Evolutionary conservation across 64 coral and sea anemone species (phyloP).

Genomic region (Montipora sp.): DNA sequence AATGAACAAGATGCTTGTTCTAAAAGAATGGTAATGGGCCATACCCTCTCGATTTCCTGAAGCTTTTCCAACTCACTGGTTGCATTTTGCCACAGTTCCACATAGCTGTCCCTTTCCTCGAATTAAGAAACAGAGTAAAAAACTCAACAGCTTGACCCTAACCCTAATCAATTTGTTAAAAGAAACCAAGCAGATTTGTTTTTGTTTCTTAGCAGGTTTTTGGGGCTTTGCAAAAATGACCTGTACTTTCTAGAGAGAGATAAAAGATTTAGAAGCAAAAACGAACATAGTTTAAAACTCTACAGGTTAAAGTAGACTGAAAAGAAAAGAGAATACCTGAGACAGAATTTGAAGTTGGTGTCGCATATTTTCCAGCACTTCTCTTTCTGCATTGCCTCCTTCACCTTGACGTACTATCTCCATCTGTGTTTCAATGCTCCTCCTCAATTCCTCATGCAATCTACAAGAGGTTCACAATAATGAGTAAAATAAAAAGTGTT

Average conservation of each 20-base stretch:
- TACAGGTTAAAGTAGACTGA: not conserved
- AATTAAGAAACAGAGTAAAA: not conserved
- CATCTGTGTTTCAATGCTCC: conserved; percentile 85
- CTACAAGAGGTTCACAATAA: conserved; percentile 3
- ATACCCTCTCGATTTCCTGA: conserved; percentile 85
- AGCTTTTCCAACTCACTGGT: conserved; percentile 84
- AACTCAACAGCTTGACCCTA: not conserved
- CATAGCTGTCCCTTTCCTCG: conserved; percentile 91
- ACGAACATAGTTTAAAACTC: too few species aligned
- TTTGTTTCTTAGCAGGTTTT: too few species aligned
- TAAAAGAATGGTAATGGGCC: not conserved
- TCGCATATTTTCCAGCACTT: conserved; percentile 88
- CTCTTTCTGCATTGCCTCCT: conserved; percentile 63
- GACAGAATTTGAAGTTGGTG: conserved; percentile 81
- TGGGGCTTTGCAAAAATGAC: too few species aligned
- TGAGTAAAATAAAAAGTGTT: too few species aligned
- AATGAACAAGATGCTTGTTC: too few species aligned
- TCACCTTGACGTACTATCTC: conserved; percentile 48
- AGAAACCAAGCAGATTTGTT: not conserved
- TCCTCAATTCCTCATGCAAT: conserved; percentile 82
- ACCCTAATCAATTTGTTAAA: not conserved
- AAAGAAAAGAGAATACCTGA: conserved; percentile 59
- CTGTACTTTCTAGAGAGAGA: too few species aligned
- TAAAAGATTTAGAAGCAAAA: too few species aligned
- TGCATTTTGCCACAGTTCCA: conserved; percentile 92